phyloP scores from a whole-genome alignment of 2,797 vertebrate genomes.

The Cheirogaleus major region DNA sequence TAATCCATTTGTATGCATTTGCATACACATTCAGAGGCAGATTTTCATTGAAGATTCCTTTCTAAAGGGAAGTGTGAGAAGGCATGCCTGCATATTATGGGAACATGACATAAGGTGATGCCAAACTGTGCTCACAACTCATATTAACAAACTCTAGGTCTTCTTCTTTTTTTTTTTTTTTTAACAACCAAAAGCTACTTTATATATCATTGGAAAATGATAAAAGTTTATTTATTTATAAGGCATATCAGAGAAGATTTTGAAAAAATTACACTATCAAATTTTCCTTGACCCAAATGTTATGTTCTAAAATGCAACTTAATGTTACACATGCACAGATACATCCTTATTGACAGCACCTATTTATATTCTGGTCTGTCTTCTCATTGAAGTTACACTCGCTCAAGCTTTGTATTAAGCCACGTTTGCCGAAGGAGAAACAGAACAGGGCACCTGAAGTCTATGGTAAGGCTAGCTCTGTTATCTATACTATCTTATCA shows the following conservation, averaged over 20 bases:
- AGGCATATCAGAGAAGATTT: background rate
- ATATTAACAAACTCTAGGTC: background rate
- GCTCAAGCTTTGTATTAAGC: slow-evolving; percentile 51
- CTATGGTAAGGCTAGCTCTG: slow-evolving; percentile 22
- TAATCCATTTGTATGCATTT: background rate
- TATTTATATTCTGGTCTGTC: slow-evolving; percentile 56
- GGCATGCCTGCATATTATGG: background rate
- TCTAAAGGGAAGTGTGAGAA: background rate
- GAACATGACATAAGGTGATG: background rate
- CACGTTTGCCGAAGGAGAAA: slow-evolving; percentile 34
- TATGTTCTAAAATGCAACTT: slow-evolving; percentile 4
- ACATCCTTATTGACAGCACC: background rate
- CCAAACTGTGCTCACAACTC: background rate
- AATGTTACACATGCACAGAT: slow-evolving; percentile 1
- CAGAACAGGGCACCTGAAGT: background rate
- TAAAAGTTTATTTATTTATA: slow-evolving; percentile 10
- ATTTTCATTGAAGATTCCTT: background rate
- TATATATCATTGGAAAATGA: background rate
- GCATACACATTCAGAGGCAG: background rate
- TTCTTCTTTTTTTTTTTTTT: background rate
- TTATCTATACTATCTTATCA: background rate
- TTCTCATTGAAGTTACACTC: slow-evolving; percentile 57
- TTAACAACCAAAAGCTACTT: background rate
- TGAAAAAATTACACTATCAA: background rate
- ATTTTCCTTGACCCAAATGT: background rate